phyloP scores from a whole-genome alignment of 2,888 invertebrate species.

The Lacanobia oleracea region DNA sequence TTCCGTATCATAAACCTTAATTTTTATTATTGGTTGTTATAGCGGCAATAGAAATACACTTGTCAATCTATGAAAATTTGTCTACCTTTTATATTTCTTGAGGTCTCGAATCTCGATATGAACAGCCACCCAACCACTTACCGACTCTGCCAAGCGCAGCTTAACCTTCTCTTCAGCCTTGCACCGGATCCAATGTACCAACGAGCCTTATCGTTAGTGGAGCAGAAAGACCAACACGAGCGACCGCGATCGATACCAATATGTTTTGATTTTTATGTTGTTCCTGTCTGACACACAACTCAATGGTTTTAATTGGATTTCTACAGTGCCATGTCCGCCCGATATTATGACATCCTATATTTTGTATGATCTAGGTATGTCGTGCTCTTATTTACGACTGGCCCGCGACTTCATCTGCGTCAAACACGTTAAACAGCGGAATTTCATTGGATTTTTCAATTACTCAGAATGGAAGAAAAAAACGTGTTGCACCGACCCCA shows the following conservation, averaged over 20 bases:
- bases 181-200: neutral
- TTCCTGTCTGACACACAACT: neutral
- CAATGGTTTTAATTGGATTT: constrained; percentile 23
- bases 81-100: too few species aligned
- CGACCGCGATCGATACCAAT: constrained; percentile 11
- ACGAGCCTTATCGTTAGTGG: neutral
- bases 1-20: too few species aligned
- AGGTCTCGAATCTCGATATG: too few species aligned
- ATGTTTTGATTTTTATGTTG: constrained; percentile 11
- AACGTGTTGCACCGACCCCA: too few species aligned
- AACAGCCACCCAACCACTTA: neutral
- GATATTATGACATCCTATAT: neutral
- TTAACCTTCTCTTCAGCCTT: neutral
- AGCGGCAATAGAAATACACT: too few species aligned
- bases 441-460: too few species aligned
- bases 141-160: neutral
- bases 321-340: neutral
- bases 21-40: too few species aligned
- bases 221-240: neutral
- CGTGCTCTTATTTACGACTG: neutral
- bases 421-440: too few species aligned
- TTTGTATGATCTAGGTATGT: neutral
- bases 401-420: too few species aligned
- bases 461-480: too few species aligned
- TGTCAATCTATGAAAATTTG: too few species aligned